Percentiles rank a stretch among this genome's conserved stretches.
These are phyloP conservation scores for Hipparchia sbordonii DNA, from an alignment of 2,888 invertebrate species.

Conservation along the genomic window DNA sequence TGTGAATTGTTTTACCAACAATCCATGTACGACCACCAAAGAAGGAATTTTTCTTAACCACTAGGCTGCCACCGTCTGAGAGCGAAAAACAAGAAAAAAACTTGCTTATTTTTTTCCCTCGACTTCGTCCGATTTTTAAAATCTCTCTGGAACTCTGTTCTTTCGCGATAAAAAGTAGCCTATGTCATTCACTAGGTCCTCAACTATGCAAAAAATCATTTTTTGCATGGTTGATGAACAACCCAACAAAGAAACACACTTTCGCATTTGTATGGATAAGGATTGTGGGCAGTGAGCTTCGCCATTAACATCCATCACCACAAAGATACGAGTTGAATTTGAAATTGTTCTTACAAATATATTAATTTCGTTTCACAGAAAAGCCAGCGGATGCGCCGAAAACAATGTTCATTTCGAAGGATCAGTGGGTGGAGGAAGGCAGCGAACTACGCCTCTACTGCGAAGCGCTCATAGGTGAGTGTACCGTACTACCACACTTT, in stretches of 20 bases:
- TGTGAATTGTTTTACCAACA: neutral
- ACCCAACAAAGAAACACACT: no score
- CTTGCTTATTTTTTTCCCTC: no score
- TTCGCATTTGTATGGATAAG: no score
- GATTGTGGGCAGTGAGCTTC: neutral
- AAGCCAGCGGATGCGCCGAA: conserved; percentile 84
- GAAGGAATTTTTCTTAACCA: neutral
- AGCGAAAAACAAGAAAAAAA: no score
- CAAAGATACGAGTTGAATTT: neutral
- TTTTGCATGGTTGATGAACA: no score
- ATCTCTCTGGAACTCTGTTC: no score
- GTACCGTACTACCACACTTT: conserved; percentile 41
- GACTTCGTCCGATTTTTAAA: no score
- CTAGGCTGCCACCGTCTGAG: no score
- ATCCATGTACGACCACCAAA: neutral
- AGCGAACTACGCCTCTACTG: conserved; percentile 87
- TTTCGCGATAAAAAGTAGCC: no score
- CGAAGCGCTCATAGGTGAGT: conserved; percentile 89
- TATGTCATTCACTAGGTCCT: no score
- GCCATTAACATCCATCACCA: neutral
- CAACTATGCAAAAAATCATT: no score
- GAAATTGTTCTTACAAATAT: neutral
- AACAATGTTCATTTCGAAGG: conserved; percentile 86
- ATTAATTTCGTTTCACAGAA: conserved; percentile 71
- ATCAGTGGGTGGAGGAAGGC: conserved; percentile 85